Base-by-base conservation (phyloP, 2,888 invertebrate species). In the Stegana nigrithorax region DNA sequence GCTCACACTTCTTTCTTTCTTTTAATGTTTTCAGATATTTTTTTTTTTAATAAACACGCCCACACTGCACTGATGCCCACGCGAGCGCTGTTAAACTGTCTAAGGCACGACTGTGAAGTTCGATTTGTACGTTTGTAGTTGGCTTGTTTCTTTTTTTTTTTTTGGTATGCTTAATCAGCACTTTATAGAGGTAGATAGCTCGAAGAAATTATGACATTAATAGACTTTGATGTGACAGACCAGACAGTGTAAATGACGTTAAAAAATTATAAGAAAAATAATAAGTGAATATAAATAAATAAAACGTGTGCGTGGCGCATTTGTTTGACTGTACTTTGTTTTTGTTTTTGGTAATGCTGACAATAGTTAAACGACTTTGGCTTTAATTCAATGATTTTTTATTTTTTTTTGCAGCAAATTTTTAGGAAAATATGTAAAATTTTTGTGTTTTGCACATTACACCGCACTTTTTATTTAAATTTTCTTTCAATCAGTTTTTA, bases 1-100 rank as follows among this genome's bases (percentile, higher is more conserved):
- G 85, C 85, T 85, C 85, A 85, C 85, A 80, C 79, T 78, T 78
- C 78, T 75, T 74, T 75, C 78, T 77, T 75, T 81, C 72, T 73
- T 75, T 78, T 21, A 36, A 36, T 32, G 10, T 32, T 14, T 8
- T 44, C 44, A 44, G 14, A 14, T 19, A 14, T 7, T 17, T 23
- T 45, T 23, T 21, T 4, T 45, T 29, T 5, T 51, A 26, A 21
- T 26, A 14, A n/a, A 12, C n/a, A 5, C 50, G 4, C 12, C 12
- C 23, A n/a, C 23, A 26, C n/a, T 26, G 8, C 6, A 7, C n/a
- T 42, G n/a, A 45, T 45, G 10, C n/a, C n/a, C n/a, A n/a, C n/a
- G n/a, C n/a, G n/a, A n/a, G n/a, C n/a, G n/a, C 23, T 23, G 23
- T 45, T 10, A 25, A 50, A 44, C 25, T 47, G 6, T 14, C 26